Base-by-base conservation (phyloP, 1,140 invertebrate species). In the Ceratosolen solmsi region DNA sequence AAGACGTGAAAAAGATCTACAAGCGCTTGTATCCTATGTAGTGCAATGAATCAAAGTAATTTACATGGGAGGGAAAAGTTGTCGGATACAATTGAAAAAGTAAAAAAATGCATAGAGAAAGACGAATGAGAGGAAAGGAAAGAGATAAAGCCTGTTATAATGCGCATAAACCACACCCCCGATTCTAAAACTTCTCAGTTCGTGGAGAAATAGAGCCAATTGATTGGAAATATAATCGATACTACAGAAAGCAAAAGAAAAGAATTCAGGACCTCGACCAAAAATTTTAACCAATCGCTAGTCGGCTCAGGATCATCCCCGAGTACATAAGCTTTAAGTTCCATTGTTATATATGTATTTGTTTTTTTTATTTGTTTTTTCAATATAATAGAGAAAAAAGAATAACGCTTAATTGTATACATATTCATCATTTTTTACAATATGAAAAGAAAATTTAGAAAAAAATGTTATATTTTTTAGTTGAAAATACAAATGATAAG, bases 241-340 rank as follows among this genome's bases (percentile, higher is more conserved):
- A 65, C 68, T 15, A 63, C 27, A 20, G 30, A 58, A 46, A 79
- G 33, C 46, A 54, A 73, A 77, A 83, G 82, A 73, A 54, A 25
- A 72, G 54, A 73, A 72, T 11, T 20, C n/a, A 72, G 25, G 15
- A 0, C 4, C 68, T 20, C 68, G 65, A 58, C 77, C 73, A 65
- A 78, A n/a, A 17, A 38, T 80, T 82, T 76, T 84, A 84, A 79
- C 82, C 80, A 85, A 79, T 81, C 80, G 49, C 36, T 76, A 74
- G 22, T n/a, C 13, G 30, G 41, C 30, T n/a, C 41, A 54, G 33
- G 65, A 70, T 36, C 60, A 65, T 65, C 27, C 36, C 38, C 25
- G 15, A 27, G 17, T 63, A 0, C 30, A 4, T 38, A 65, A 63
- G 25, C 60, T 27, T n/a, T 2, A 20, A 68, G 33, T 68, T 68